Percentiles rank a stretch among this genome's conserved stretches.
Evolutionary conservation across 2,888 invertebrate species (phyloP).

Genomic region (Stegana nigrithorax): DNA sequence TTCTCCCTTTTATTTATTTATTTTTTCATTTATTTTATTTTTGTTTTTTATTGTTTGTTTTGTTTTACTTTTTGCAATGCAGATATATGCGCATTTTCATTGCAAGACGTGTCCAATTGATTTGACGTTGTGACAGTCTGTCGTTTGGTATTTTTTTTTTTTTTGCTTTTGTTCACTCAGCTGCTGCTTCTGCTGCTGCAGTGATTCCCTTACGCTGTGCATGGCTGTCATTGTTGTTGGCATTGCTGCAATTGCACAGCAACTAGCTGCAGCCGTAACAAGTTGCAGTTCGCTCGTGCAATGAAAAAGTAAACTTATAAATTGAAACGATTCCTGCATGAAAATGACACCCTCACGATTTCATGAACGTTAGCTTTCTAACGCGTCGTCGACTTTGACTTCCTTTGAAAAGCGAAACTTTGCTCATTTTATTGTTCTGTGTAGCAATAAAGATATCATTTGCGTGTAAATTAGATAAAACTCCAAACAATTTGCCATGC

Average conservation of each 20-base stretch:
- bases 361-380: not conserved
- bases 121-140: conserved; percentile 42
- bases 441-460: conserved; percentile 11
- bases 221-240: conserved; percentile 19
- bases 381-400: not conserved
- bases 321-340: conserved; percentile 23
- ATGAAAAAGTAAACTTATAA: conserved; percentile 16
- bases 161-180: not conserved
- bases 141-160: not conserved
- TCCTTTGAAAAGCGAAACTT: not conserved
- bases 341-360: conserved; percentile 18
- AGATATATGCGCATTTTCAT: conserved; percentile 20
- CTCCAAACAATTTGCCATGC: no score
- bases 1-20: not conserved
- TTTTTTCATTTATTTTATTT: not conserved
- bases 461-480: conserved; percentile 9
- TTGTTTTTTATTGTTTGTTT: not conserved
- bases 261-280: not conserved
- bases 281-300: not conserved
- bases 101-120: conserved; percentile 46
- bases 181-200: conserved; percentile 4
- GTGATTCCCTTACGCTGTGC: not conserved
- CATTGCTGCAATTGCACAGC: not conserved
- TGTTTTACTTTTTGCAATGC: not conserved
- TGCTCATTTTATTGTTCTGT: conserved; percentile 3